These are phyloP conservation scores for Chydorus sphaericus DNA, from an alignment of 2,888 invertebrate species.

Conservation along the genomic window DNA sequence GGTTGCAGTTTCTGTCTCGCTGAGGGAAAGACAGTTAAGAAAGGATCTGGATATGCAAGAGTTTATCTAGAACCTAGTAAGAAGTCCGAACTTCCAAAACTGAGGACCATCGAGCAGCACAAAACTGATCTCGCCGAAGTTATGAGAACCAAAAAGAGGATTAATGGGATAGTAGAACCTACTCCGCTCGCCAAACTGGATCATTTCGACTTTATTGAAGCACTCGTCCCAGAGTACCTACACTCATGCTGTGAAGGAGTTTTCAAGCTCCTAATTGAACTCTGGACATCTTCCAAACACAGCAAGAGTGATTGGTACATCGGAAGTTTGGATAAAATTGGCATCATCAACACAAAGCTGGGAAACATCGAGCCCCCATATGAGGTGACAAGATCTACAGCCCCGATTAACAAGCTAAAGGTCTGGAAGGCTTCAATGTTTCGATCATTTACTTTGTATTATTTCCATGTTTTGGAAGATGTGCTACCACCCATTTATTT, in stretches of 20 bases:
- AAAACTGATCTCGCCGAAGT: background rate
- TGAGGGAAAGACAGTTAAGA: background rate
- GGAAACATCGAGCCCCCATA: background rate
- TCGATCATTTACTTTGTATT: background rate
- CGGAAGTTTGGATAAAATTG: background rate
- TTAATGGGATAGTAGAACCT: background rate
- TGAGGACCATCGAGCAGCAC: background rate
- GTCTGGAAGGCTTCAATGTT: background rate
- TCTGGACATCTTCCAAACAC: background rate
- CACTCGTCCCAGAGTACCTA: background rate
- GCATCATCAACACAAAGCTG: background rate
- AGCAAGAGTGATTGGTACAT: background rate
- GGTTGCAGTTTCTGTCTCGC: background rate
- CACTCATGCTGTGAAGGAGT: background rate
- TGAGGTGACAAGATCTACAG: background rate
- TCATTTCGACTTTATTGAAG: background rate
- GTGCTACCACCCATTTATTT: background rate
- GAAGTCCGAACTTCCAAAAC: background rate
- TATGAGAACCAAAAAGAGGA: background rate
- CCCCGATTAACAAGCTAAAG: background rate
- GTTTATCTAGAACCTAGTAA: background rate
- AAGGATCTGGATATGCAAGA: background rate
- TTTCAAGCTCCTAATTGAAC: background rate
- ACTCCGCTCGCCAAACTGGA: background rate
- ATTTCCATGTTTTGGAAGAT: background rate